Base-by-base conservation (phyloP, 2,113 vertebrate species). In the Amia ocellicauda region DNA sequence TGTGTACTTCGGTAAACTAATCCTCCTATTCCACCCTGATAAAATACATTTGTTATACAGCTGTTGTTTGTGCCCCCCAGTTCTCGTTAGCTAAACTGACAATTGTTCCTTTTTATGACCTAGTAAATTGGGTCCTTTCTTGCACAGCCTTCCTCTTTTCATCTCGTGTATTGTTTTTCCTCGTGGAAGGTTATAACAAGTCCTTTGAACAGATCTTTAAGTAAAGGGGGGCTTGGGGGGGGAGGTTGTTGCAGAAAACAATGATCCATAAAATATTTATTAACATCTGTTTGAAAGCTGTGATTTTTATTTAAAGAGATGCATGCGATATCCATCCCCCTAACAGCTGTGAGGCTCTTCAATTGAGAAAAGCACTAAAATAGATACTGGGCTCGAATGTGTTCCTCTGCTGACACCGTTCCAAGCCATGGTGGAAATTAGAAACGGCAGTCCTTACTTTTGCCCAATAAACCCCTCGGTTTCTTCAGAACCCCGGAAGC, bases 241-340 rank as follows among this genome's bases (percentile, higher is more conserved):
- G 31, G 16, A 42, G n/a, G n/a, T n/a, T n/a, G n/a, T 47, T 41
- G 53, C 10, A 52, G 19, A 60, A 40, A 53, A 66, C 31, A 53
- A 43, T 17, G 36, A 3, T 7, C 50, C 31, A 54, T 60, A 53
- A 60, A 66, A 54, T 43, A 60, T 53, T 53, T 54, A 66, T 53
- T 54, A 60, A 3, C 57, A 66, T 66, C 49, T 66, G 57, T 19
- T 41, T 16, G 4, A 60, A 60, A 66, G 57, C 64, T 60, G 64
- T 31, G 10, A 52, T 60, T 53, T 45, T 58, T 55, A 40, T 65
- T 42, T 42, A 17, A 23, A 24, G 16, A 16, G 14, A 31, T 5
- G 36, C 23, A 26, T 55, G 29, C n/a, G 4, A 42, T 20, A 40
- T 17, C 14, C 64, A 23, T 19, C 20, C 1, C 41, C 28, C 11